Conservation (phyloP, 2,888 invertebrate species). For the Aelia acuminata region DNA sequence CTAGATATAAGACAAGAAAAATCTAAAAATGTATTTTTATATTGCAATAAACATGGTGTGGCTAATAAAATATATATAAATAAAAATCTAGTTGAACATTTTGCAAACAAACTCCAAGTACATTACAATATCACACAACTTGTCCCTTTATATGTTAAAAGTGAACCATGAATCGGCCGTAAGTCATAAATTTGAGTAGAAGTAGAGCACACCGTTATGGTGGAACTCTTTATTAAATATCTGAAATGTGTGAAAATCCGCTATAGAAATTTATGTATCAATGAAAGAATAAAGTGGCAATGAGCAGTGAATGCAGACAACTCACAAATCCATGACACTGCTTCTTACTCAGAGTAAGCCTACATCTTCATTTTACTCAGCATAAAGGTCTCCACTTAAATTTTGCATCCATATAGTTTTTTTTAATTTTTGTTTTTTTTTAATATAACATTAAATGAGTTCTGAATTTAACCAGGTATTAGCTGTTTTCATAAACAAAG, state of each 20-base stretch:
- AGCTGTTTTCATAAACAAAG: not conserved
- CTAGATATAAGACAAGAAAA: conserved; percentile 32
- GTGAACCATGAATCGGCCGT: not conserved
- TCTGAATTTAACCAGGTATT: not conserved
- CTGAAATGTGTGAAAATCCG: not conserved
- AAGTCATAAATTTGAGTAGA: not conserved
- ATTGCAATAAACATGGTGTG: not conserved
- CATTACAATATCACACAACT: not conserved
- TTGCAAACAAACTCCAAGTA: not conserved
- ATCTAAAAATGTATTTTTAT: not conserved
- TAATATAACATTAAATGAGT: too few species aligned
- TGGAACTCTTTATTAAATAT: not conserved
- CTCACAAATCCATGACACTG: not conserved
- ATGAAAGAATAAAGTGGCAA: not conserved
- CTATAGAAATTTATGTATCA: not conserved
- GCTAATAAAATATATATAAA: not conserved
- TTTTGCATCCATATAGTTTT: too few species aligned
- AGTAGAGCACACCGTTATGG: not conserved
- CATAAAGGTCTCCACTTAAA: too few species aligned
- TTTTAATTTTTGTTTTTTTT: too few species aligned
- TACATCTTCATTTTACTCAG: too few species aligned
- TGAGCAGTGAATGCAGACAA: not conserved
- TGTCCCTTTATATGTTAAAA: too few species aligned
- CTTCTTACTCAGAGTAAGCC: too few species aligned
- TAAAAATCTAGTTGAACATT: not conserved